Evolutionary conservation across 2,888 invertebrate species (phyloP).

Genomic region (Aromia moschata): DNA sequence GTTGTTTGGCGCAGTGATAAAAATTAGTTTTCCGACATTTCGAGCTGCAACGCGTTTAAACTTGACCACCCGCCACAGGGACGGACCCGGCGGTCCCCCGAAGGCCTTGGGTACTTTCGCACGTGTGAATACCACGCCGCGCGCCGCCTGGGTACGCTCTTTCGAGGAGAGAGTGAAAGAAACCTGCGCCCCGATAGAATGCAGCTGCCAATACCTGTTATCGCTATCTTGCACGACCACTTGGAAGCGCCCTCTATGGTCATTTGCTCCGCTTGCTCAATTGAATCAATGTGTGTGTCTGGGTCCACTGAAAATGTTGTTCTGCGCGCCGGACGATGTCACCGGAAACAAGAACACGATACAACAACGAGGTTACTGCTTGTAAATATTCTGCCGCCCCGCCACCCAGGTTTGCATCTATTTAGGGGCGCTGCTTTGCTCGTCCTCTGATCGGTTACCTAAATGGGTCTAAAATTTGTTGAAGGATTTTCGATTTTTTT

Average conservation of each 20-base stretch:
- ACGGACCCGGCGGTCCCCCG: constrained; percentile 12
- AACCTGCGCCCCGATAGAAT: constrained; percentile 59
- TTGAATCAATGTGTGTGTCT: constrained; percentile 96
- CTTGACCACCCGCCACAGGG: background rate
- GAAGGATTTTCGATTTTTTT: too few species aligned
- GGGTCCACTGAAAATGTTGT: constrained; percentile 97
- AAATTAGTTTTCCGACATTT: too few species aligned
- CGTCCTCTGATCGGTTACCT: too few species aligned
- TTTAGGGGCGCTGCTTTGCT: too few species aligned
- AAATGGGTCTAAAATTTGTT: too few species aligned
- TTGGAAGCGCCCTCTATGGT: constrained; percentile 99
- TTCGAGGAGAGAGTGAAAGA: constrained; percentile 12
- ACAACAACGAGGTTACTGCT: constrained; percentile 48
- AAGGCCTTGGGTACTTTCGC: constrained; percentile 27
- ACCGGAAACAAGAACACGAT: constrained; percentile 61
- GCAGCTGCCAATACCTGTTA: constrained; percentile 85
- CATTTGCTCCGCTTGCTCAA: constrained; percentile 97
- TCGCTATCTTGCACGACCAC: constrained; percentile 99
- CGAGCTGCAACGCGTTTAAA: too few species aligned
- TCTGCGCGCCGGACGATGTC: constrained; percentile 69
- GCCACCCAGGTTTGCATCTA: background rate
- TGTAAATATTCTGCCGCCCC: constrained; percentile 4
- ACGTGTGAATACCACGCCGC: too few species aligned
- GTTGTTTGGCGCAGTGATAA: too few species aligned
- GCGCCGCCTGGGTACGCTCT: too few species aligned